phyloP scores from a whole-genome alignment of 2,797 vertebrate species.

The Betta splendens region DNA sequence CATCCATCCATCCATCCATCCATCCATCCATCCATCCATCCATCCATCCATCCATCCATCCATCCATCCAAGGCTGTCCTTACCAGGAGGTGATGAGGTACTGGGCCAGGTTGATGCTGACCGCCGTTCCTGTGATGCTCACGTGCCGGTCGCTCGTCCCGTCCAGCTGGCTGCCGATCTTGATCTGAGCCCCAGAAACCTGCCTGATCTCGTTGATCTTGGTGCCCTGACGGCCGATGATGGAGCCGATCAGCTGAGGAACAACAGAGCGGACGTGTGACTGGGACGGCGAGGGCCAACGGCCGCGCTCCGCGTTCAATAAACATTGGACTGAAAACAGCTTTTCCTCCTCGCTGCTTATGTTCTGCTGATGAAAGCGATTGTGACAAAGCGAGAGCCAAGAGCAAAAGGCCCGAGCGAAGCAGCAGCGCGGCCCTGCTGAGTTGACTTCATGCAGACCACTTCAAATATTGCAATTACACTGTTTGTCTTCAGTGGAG shows the following conservation, averaged over 20 bases:
- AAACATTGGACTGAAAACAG: constrained; percentile 19
- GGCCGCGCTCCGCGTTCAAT: constrained; percentile 6
- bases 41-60: too few relatives aligned
- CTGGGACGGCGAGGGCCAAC: constrained; percentile 16
- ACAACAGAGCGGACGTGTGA: constrained; percentile 16
- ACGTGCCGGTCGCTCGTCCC: constrained; percentile 90
- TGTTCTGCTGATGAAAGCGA: constrained; percentile 40
- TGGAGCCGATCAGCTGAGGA: constrained; percentile 91
- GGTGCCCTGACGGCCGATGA: constrained; percentile 94
- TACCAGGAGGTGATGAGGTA: constrained; percentile 98
- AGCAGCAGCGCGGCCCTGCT: constrained; percentile 6
- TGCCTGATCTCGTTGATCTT: constrained; percentile 98
- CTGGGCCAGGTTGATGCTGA: constrained; percentile 95
- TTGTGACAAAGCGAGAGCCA: constrained; percentile 24
- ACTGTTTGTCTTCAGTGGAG: constrained; percentile 66
- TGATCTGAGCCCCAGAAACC: constrained; percentile 96
- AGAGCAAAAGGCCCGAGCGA: constrained; percentile 15
- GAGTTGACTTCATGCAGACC: constrained; percentile 49
- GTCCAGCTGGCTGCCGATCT: constrained; percentile 92
- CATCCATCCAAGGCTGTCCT: too few relatives aligned
- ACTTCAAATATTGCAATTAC: constrained; percentile 67
- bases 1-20: too few relatives aligned
- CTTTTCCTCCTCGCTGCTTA: constrained; percentile 4
- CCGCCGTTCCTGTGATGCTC: constrained; percentile 92
- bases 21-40: too few relatives aligned